Percentiles rank a stretch among this genome's conserved stretches.
phyloP scores from a whole-genome alignment of 2,113 vertebrate genomes.

The Eulemur macaco region DNA sequence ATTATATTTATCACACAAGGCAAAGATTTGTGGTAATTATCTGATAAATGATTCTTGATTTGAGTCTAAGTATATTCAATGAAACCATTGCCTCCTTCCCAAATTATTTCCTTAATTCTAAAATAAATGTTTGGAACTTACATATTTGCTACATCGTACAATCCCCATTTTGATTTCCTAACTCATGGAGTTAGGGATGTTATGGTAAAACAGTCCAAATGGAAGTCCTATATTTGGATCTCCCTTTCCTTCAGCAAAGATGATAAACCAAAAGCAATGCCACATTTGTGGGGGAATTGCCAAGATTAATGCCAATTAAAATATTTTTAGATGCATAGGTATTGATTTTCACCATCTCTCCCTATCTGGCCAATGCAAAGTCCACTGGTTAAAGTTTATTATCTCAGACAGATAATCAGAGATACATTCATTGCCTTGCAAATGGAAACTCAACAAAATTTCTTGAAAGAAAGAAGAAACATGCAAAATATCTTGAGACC shows the following conservation, averaged over 20 bases:
- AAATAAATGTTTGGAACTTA: not conserved
- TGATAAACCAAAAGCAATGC: not conserved
- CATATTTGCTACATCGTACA: not conserved
- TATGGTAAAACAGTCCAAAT: not conserved
- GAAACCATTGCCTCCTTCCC: not conserved
- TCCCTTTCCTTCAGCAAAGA: not conserved
- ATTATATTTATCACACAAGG: not conserved
- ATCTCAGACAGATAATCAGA: not conserved
- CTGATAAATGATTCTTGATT: not conserved
- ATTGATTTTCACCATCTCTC: not conserved
- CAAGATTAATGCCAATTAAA: not conserved
- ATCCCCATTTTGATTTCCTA: not conserved
- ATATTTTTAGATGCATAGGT: not conserved
- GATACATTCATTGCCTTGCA: not conserved
- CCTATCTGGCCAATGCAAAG: not conserved
- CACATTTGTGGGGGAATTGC: not conserved
- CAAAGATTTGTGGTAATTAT: constrained; percentile 21
- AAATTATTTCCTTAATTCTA: not conserved
- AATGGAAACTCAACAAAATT: not conserved
- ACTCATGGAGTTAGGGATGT: not conserved
- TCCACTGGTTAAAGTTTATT: not conserved
- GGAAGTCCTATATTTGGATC: not conserved
- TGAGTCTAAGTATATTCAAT: not conserved
- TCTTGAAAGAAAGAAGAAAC: not conserved
- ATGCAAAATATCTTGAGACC: not conserved